These are phyloP conservation scores for Hyles vespertilio DNA, from an alignment of 1,140 invertebrate species.

Conservation along the genomic window DNA sequence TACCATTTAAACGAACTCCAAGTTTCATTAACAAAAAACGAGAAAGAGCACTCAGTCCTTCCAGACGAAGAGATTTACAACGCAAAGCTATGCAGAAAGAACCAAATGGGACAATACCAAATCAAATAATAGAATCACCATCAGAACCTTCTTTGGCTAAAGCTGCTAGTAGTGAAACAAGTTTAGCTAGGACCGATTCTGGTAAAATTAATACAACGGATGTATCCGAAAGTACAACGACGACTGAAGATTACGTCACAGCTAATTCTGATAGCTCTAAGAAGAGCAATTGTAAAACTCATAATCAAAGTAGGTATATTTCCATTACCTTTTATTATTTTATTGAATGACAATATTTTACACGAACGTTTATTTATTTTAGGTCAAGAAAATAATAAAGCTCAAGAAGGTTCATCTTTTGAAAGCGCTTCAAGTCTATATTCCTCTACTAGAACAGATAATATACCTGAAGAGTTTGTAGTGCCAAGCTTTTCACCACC, in stretches of 20 bases:
- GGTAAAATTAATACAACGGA: slow-evolving; percentile 84
- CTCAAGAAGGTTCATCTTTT: slow-evolving; percentile 85
- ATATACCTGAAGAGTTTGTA: slow-evolving; percentile 76
- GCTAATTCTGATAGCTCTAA: slow-evolving; percentile 87
- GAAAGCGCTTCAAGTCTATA: slow-evolving; percentile 88
- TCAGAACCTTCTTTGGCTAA: slow-evolving; percentile 53
- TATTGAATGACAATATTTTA: slow-evolving; percentile 6
- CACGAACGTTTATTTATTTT: slow-evolving; percentile 25
- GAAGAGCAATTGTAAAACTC: slow-evolving; percentile 64
- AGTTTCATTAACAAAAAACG: slow-evolving; percentile 73
- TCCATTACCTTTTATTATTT: not conserved
- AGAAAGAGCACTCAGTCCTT: slow-evolving; percentile 71
- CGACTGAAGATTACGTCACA: slow-evolving; percentile 92
- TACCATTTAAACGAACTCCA: slow-evolving; percentile 65
- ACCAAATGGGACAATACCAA: slow-evolving; percentile 62
- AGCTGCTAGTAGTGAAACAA: slow-evolving; percentile 61
- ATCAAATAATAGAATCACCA: slow-evolving; percentile 55
- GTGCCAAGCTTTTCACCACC: slow-evolving; percentile 74
- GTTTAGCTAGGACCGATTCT: slow-evolving; percentile 80
- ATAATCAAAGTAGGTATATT: slow-evolving; percentile 58
- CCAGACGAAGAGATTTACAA: slow-evolving; percentile 70
- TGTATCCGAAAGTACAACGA: slow-evolving; percentile 88
- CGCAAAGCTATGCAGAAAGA: slow-evolving; percentile 63
- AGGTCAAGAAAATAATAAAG: slow-evolving; percentile 71
- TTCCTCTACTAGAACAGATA: slow-evolving; percentile 83